Evolutionary conservation across 1,140 invertebrate species (phyloP).

Genomic region (Copidosoma floridanum): DNA sequence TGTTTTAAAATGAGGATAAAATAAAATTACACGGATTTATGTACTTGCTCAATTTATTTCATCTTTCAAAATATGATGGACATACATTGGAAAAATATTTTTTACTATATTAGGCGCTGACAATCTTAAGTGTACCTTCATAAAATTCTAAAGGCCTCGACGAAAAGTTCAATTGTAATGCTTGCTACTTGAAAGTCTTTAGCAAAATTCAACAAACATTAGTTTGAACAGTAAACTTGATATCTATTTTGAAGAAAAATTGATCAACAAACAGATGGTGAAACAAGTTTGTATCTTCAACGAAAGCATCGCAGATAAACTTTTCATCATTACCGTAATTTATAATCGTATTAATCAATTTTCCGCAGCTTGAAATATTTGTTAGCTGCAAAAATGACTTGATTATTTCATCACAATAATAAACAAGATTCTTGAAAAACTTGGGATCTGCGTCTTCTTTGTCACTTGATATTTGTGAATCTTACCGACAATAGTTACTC

Average conservation of each 20-base stretch:
- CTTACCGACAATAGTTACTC: background rate
- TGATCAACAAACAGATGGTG: background rate
- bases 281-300: background rate
- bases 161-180: conserved; percentile 10
- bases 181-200: background rate
- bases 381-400: too few species aligned
- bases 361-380: too few species aligned
- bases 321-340: background rate
- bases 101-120: conserved; percentile 18
- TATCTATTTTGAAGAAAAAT: background rate
- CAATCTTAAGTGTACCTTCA: background rate
- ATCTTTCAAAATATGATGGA: conserved; percentile 21
- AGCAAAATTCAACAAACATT: background rate
- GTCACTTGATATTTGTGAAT: background rate
- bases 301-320: background rate
- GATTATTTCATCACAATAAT: too few species aligned
- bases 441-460: too few species aligned
- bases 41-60: conserved; percentile 19
- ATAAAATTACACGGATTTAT: too few species aligned
- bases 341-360: background rate
- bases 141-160: conserved; percentile 1
- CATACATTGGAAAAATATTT: conserved; percentile 19
- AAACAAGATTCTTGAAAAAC: too few species aligned
- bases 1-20: too few species aligned
- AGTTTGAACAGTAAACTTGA: background rate